Evolutionary conservation across 64 coral and sea anemone species (phyloP).

Genomic region (Trachythela sp.): DNA sequence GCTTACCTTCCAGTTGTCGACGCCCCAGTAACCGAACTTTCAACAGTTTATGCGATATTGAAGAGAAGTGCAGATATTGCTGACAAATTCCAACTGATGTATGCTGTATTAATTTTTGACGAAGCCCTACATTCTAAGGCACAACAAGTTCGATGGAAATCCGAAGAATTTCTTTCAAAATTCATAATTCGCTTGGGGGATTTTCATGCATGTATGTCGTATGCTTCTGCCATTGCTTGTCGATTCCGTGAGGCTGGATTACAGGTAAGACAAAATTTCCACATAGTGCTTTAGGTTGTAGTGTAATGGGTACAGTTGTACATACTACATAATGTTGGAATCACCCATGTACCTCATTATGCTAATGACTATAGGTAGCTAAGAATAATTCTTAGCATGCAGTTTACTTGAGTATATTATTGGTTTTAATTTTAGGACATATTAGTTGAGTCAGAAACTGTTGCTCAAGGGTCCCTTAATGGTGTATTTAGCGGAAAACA

Average conservation of each 20-base stretch:
- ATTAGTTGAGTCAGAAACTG: slow-evolving; percentile 3
- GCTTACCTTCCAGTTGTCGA: slow-evolving; percentile 21
- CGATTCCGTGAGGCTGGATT: background rate
- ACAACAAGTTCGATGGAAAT: background rate
- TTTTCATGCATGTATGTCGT: slow-evolving; percentile 4
- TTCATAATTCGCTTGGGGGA: slow-evolving; percentile 8
- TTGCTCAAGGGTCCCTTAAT: background rate
- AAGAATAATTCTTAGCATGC: too few relatives aligned
- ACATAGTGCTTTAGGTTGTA: too few relatives aligned
- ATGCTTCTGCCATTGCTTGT: background rate
- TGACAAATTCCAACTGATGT: background rate
- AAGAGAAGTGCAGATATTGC: background rate
- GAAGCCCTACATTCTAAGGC: slow-evolving; percentile 3
- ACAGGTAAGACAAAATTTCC: background rate
- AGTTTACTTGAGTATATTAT: too few relatives aligned
- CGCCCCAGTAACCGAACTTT: background rate
- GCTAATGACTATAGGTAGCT: too few relatives aligned
- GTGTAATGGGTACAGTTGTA: too few relatives aligned
- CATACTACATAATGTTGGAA: too few relatives aligned
- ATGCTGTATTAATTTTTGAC: background rate
- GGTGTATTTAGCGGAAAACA: background rate
- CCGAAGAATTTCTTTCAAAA: slow-evolving; percentile 8
- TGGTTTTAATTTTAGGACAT: background rate
- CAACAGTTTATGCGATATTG: slow-evolving; percentile 5
- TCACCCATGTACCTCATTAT: too few relatives aligned